Conservation (phyloP, 2,113 vertebrate species). For the Suricata suricatta region DNA sequence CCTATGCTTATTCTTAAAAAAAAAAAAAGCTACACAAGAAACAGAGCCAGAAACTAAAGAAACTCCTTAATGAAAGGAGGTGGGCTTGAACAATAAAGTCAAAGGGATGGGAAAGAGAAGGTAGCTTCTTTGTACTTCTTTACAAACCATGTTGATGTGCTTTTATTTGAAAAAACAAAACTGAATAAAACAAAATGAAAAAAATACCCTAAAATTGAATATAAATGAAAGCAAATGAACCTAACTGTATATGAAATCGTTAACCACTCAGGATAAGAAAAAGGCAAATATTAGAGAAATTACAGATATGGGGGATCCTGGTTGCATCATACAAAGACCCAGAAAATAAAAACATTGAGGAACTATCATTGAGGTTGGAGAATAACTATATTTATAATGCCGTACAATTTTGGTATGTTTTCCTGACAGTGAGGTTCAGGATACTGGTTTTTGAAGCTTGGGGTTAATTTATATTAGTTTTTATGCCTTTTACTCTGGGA, state of each 20-base stretch:
- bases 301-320: background rate
- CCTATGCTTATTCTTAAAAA: background rate
- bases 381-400: background rate
- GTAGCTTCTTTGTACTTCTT: background rate
- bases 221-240: background rate
- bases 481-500: background rate
- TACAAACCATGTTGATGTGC: background rate
- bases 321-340: background rate
- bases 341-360: background rate
- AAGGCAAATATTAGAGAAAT: background rate
- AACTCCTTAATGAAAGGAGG: background rate
- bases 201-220: background rate
- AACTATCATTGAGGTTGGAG: background rate
- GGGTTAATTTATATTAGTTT: background rate
- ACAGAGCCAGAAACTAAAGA: background rate
- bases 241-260: background rate
- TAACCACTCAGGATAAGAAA: background rate
- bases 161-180: background rate
- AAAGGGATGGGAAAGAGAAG: background rate
- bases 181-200: background rate
- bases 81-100: background rate
- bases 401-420: background rate
- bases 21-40: background rate
- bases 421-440: background rate
- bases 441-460: background rate